Evolutionary conservation across 2,797 vertebrate genomes (phyloP), one percentile per base, ranked within the genome.

Genomic region (Phrynocephalus guinanensis): DNA sequence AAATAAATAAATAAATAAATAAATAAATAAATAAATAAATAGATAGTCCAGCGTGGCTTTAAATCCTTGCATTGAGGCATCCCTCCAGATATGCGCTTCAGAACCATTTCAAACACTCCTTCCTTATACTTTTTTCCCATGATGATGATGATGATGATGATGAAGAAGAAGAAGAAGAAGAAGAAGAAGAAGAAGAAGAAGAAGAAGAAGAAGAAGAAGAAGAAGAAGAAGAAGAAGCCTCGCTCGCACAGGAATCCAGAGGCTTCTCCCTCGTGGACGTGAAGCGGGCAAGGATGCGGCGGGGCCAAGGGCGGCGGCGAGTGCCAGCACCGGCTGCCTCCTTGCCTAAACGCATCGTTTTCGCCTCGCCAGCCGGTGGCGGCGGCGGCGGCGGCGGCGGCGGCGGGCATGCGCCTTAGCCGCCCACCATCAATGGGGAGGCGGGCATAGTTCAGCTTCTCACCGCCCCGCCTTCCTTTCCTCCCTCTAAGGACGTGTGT

Each of bases 331-430:
- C 10, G 52, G 52, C 52, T 8, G 33, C 76, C 82, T 44, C 26
- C 7, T 2, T 2, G 44, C 60, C 16, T 5, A 66, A 44, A 20
- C 28, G 52, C 63, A 7, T 11, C 38, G 86, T 84, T 15, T 87
- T 26, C 83, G 44, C 48, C 86, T 63, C 52, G 63, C 6, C 20
- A 3, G 71, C 60, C 24, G 38, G 38, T 24, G 33, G 9, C 3
- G 60, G 56, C 56, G 56, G 56, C 30, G 30, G 71, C 30, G 71
- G 28, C 70, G 15, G n/a, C 1, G 11, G 5, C 22, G 10, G 22
- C 7, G 56, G 60, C 67, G 24, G 78, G 82, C 89, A 90, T 90
- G 86, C 89, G 86, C 78, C 38, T 20, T 90, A 50, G 78, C 50
- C 63, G 20, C 44, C 33, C 15, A n/a, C 60, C 81, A 48, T 60